phyloP scores from a whole-genome alignment of 2,888 invertebrate species.

The Zonitis immaculata region DNA sequence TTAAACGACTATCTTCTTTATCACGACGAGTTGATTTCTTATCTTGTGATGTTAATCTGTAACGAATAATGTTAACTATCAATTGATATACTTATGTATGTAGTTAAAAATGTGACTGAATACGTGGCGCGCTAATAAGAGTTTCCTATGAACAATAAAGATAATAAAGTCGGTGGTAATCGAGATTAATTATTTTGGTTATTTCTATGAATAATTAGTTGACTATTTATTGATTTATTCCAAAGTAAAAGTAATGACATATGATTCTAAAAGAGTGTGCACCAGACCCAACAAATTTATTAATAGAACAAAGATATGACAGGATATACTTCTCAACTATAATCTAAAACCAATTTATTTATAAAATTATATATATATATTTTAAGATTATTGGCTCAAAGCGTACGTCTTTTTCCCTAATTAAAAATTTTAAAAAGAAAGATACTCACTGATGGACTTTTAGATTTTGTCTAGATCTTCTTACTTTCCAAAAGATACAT shows the following conservation, averaged over 20 bases:
- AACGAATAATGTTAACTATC: no score
- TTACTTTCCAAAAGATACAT: slow-evolving; percentile 78
- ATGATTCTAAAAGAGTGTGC: slow-evolving; percentile 10
- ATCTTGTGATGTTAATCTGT: slow-evolving; percentile 32
- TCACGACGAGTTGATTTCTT: slow-evolving; percentile 43
- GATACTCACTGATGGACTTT: slow-evolving; percentile 64
- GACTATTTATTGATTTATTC: slow-evolving; percentile 14
- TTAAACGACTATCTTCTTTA: slow-evolving; percentile 74
- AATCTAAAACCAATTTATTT: slow-evolving; percentile 16
- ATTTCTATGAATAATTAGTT: slow-evolving; percentile 16
- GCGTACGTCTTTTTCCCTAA: no score
- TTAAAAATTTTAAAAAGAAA: no score
- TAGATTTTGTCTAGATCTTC: slow-evolving; percentile 67
- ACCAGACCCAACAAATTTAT: slow-evolving; percentile 21
- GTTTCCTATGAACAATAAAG: no score
- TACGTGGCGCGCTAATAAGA: no score
- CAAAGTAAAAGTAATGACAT: slow-evolving; percentile 13
- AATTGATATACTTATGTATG: no score
- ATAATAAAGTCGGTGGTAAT: no score
- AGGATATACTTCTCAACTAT: slow-evolving; percentile 12
- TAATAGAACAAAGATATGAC: slow-evolving; percentile 20
- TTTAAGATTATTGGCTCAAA: no score
- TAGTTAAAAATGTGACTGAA: no score
- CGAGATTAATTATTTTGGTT: neutral
- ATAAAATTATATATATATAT: no score